phyloP scores from a whole-genome alignment of 2,113 vertebrate species.

The Suncus etruscus region DNA sequence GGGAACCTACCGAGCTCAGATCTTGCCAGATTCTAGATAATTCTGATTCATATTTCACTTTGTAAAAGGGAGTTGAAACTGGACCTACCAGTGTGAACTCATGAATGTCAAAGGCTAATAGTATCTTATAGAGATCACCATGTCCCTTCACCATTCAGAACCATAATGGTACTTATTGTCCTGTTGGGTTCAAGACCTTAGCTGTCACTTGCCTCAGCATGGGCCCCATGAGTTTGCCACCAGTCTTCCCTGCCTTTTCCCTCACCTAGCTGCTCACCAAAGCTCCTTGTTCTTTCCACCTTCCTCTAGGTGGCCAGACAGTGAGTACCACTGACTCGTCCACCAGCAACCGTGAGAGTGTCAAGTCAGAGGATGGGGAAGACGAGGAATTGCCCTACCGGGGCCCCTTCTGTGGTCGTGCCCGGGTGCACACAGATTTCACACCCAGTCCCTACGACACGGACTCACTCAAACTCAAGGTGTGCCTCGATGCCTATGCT shows the following conservation, averaged over 20 bases:
- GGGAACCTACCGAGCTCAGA: too few species aligned
- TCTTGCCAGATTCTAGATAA: background rate
- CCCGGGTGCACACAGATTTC: conserved; percentile 98
- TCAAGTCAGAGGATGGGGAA: conserved; percentile 98
- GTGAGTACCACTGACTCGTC: conserved; percentile 99
- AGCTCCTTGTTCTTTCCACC: background rate
- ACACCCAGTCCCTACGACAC: conserved; percentile 99
- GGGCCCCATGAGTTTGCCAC: accelerated
- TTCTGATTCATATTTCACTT: background rate
- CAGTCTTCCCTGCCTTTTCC: too few species aligned
- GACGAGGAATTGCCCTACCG: conserved; percentile 97
- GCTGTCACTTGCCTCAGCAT: background rate
- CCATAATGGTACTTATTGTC: background rate
- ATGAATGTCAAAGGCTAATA: background rate
- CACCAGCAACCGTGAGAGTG: conserved; percentile 97
- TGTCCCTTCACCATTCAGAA: background rate
- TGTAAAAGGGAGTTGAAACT: background rate
- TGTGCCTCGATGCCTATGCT: conserved; percentile 66
- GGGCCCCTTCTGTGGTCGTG: conserved; percentile 98
- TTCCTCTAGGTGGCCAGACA: conserved; percentile 94
- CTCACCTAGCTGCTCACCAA: background rate
- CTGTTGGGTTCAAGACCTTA: background rate
- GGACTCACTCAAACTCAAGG: conserved; percentile 99
- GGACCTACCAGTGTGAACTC: background rate
- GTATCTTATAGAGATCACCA: background rate